Evolutionary conservation across 2,797 vertebrate genomes (phyloP).

Genomic region (Champsocephalus esox): DNA sequence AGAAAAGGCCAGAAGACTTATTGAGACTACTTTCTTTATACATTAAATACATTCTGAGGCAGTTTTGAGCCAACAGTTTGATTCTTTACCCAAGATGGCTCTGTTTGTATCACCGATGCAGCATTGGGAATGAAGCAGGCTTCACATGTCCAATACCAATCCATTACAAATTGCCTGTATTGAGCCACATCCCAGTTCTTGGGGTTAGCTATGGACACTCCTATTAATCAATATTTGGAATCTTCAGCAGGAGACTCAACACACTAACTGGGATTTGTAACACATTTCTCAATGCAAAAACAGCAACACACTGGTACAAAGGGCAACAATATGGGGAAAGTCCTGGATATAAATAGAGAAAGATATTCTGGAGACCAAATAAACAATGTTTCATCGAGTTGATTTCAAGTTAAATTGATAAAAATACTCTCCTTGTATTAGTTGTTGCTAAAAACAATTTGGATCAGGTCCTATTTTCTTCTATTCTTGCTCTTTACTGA

Average conservation of each 20-base stretch:
- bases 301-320: neutral
- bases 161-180: neutral
- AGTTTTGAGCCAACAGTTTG: too few relatives aligned
- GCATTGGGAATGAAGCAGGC: neutral
- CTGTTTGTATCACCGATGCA: neutral
- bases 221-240: neutral
- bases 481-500: constrained; percentile 54
- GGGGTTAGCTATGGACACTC: neutral
- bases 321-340: neutral
- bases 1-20: too few relatives aligned
- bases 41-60: too few relatives aligned
- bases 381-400: constrained; percentile 24
- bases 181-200: neutral
- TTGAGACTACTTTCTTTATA: too few relatives aligned
- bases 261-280: neutral
- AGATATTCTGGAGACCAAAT: constrained; percentile 12
- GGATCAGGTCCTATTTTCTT: constrained; percentile 24
- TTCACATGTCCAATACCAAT: neutral
- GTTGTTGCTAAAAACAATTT: constrained; percentile 37
- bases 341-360: neutral
- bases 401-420: constrained; percentile 41
- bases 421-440: constrained; percentile 25
- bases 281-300: neutral
- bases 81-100: neutral
- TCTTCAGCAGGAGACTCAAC: neutral